These are phyloP conservation scores for Drosophila koepferae DNA, from an alignment of 2,888 invertebrate species.

Conservation along the genomic window DNA sequence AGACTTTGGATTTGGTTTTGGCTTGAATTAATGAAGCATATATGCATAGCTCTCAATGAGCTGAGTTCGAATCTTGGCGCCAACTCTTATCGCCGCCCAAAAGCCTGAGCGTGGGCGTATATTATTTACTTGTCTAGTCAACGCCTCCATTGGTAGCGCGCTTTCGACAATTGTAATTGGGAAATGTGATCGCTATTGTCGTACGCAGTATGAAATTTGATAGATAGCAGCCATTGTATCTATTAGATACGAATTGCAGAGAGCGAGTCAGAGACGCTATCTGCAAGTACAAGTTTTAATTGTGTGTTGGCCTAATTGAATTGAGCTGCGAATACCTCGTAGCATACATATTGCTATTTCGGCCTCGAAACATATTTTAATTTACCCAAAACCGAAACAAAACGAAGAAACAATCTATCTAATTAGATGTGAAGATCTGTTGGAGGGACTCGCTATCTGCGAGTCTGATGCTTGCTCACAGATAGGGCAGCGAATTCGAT, in stretches of 20 bases:
- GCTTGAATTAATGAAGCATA: slow-evolving; percentile 32
- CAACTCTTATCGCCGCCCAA: slow-evolving; percentile 29
- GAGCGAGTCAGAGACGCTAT: slow-evolving; percentile 43
- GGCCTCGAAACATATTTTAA: slow-evolving; percentile 70
- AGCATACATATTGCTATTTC: slow-evolving; percentile 15
- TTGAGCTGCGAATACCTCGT: slow-evolving; percentile 51
- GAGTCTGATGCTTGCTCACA: slow-evolving; percentile 53
- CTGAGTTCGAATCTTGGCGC: slow-evolving; percentile 52
- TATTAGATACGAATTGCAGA: slow-evolving; percentile 38
- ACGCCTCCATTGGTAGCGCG: slow-evolving; percentile 31
- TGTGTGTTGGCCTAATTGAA: slow-evolving; percentile 81
- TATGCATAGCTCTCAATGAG: slow-evolving; percentile 23
- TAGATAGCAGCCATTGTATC: slow-evolving; percentile 67
- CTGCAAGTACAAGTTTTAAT: slow-evolving; percentile 75
- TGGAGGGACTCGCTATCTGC: slow-evolving; percentile 23
- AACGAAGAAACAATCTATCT: slow-evolving; percentile 14
- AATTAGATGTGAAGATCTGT: slow-evolving; percentile 33
- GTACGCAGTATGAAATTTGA: slow-evolving; percentile 24
- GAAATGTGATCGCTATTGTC: slow-evolving; percentile 65
- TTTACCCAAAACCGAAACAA: slow-evolving; percentile 41
- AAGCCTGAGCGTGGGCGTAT: slow-evolving; percentile 22
- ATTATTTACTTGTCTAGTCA: slow-evolving; percentile 9
- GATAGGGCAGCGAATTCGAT: slow-evolving; percentile 52
- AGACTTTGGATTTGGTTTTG: slow-evolving; percentile 12
- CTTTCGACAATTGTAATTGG: slow-evolving; percentile 61